Evolutionary conservation across 2,888 invertebrate species (phyloP), one percentile per base, ranked within the genome.

Genomic region (Phengaris alcon): DNA sequence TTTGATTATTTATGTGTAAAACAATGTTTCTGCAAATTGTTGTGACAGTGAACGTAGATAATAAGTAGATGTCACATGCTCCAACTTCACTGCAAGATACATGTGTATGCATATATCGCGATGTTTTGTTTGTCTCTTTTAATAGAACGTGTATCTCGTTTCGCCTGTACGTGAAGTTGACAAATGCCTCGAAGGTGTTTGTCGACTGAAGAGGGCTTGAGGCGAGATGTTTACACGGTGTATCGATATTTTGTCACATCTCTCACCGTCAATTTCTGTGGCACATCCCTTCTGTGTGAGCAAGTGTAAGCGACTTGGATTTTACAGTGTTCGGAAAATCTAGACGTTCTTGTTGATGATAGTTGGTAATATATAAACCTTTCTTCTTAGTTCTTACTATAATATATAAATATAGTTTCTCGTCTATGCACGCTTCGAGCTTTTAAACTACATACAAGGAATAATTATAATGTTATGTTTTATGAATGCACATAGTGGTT

Each of bases 131-230:
- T 75, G 68, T 76, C 75, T 73, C 13, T 69, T 57, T 74, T 76
- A 68, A 68, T 76, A 75, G 73, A 73, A 73, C 70, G 76, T 77
- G 75, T 78, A 48, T 13, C 72, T 10, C 15, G 54, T 76, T 64
- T 77, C 77, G 76, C 76, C 77, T 78, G 79, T 75, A 76, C 75
- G 74, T 76, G 77, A 77, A 87, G 87, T 87, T 89, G 89, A 90
- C 89, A 89, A 89, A 90, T 89, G 88, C 84, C 85, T 80, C 81
- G 79, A 81, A 75, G 77, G 86, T 90, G 88, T 89, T 88, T 87
- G 86, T 82, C 80, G 84, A 85, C 83, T 77, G 74, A 76, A 76
- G 75, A 76, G 73, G 55, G 44, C 74, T 72, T 54, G 72, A 69
- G 74, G 74, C 70, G 69, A 75, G 81, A 78, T 78, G 77, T 82